These are phyloP conservation scores for Andrena hattorfiana DNA, from an alignment of 2,888 invertebrate genomes.

Conservation along the genomic window DNA sequence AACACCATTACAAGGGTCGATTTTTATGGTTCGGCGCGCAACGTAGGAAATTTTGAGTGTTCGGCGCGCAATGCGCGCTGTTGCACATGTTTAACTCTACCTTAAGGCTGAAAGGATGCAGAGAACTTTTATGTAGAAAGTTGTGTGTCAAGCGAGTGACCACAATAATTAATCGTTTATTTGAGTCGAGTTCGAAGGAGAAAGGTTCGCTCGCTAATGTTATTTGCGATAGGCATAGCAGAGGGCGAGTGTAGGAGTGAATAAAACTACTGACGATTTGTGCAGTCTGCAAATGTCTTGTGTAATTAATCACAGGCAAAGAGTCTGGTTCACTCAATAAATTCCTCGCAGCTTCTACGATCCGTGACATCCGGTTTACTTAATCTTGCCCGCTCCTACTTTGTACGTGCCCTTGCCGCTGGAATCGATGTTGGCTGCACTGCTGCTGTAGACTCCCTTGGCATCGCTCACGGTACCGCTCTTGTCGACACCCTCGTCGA, in stretches of 20 bases:
- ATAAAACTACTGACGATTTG: background rate
- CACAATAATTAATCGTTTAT: conserved; percentile 30
- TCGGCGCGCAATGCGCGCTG: too few relatives aligned
- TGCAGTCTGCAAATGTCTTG: background rate
- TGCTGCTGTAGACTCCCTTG: conserved; percentile 86
- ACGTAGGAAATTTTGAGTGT: too few relatives aligned
- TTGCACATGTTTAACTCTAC: too few relatives aligned
- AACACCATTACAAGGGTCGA: too few relatives aligned
- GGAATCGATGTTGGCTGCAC: conserved; percentile 84
- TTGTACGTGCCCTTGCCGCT: conserved; percentile 86
- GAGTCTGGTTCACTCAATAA: background rate
- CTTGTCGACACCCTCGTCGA: conserved; percentile 81
- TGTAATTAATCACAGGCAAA: background rate
- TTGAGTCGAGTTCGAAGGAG: background rate
- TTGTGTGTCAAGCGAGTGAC: too few relatives aligned
- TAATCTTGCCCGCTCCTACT: conserved; percentile 84
- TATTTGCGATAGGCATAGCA: background rate
- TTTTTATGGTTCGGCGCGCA: too few relatives aligned
- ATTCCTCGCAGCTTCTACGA: background rate
- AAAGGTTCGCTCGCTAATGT: background rate
- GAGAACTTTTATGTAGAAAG: background rate
- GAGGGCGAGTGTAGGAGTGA: background rate
- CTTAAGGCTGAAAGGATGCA: too few relatives aligned
- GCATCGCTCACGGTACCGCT: conserved; percentile 84
- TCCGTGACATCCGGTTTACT: conserved; percentile 25